Evolutionary conservation across 2,888 invertebrate genomes (phyloP), one percentile per base, ranked within the genome.

Genomic region (Choreutis nemorana): DNA sequence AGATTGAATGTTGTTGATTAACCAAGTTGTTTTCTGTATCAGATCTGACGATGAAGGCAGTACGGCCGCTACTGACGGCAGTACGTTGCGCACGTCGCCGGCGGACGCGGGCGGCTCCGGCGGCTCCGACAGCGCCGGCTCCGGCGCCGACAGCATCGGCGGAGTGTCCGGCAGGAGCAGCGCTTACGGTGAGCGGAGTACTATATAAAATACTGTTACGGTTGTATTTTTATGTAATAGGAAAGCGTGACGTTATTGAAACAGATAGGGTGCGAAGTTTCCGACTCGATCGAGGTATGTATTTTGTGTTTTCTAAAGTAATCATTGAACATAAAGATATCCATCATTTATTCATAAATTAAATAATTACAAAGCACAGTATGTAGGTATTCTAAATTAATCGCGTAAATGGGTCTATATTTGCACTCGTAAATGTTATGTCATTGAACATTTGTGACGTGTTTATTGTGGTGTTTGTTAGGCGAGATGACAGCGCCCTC

Each of bases 1-100:
- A n/a, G n/a, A n/a, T n/a, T n/a, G n/a, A n/a, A n/a, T 15, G 8
- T 15, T 26, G 14, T 11, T 15, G 4, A 14, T 6, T 13, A 4
- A 15, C 4, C 3, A n/a, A n/a, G 3, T 20, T 12, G 21, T 7
- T 23, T 13, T 29, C 8, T 31, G 4, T 8, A 7, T 85, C 29
- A 94, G 93, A 3, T 94, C 94, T 6, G 97, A 97, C 57, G 94
- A 94, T 61, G 97, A 97, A 64, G 96, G 91, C 29, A 95, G 94
- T 41, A 96, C 94, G 18, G 96, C 94, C 5, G 95, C 95, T 1
- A 96, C 94, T 0, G 96, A 96, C 63, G 95, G 95, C 32, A 94
- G 94, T 27, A 95, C 95, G 0, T 79, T 96, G 36, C 86, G 94
- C 37, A 73, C 79, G 15, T 77, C 77, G 2, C 77, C 72, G 0